Evolutionary conservation across 1,140 invertebrate species (phyloP).

Genomic region (Neoseiulus cucumeris): DNA sequence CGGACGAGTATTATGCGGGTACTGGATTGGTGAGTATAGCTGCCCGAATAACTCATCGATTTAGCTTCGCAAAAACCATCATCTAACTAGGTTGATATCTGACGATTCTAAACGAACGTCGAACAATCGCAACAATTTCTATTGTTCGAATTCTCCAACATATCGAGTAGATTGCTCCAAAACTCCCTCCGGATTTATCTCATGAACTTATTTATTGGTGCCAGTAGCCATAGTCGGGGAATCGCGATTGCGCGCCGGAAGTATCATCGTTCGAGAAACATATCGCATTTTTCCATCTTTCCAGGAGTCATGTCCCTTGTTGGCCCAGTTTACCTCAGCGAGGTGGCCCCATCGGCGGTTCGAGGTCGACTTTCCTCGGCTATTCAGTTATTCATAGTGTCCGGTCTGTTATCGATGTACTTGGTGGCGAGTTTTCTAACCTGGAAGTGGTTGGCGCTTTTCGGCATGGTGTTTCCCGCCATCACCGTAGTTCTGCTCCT

Average conservation of each 20-base stretch:
- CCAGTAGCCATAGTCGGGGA: too few relatives aligned
- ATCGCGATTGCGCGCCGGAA: too few relatives aligned
- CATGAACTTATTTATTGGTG: too few relatives aligned
- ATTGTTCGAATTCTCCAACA: too few relatives aligned
- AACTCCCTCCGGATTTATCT: too few relatives aligned
- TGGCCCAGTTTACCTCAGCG: neutral
- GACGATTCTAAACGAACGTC: too few relatives aligned
- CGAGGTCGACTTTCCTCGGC: neutral
- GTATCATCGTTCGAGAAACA: too few relatives aligned
- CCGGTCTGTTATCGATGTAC: neutral
- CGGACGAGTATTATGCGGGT: neutral
- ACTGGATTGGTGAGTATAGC: neutral
- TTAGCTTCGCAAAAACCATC: too few relatives aligned
- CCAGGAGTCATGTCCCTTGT: neutral
- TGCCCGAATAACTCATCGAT: too few relatives aligned
- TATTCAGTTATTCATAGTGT: neutral
- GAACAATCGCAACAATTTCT: too few relatives aligned
- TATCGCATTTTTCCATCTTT: neutral
- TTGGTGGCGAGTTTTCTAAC: neutral
- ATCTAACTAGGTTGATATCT: too few relatives aligned
- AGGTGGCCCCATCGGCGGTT: neutral
- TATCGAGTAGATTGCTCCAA: too few relatives aligned
- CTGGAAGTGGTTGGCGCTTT: neutral
- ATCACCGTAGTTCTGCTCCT: neutral
- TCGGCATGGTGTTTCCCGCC: neutral